Conservation (phyloP, 2,888 invertebrate species). For the Aphelenchoides bicaudatus region DNA sequence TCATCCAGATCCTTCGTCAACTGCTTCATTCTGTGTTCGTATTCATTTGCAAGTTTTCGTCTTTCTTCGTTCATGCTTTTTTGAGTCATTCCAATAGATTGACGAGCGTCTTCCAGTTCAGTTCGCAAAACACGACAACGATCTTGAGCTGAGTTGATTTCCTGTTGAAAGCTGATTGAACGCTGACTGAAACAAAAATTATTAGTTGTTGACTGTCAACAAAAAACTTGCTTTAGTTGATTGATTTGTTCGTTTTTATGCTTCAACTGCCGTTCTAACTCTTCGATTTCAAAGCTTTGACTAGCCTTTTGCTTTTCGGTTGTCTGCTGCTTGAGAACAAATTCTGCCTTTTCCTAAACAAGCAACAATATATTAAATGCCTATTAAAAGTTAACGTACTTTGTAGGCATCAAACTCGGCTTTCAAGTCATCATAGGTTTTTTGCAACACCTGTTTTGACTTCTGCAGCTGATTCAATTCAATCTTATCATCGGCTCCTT, state of each 20-base stretch:
- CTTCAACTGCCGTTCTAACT: constrained; percentile 24
- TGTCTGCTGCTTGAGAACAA: not conserved
- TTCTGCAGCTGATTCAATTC: constrained; percentile 29
- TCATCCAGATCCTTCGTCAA: constrained; percentile 17
- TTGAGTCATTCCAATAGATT: constrained; percentile 22
- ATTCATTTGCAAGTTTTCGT: constrained; percentile 15
- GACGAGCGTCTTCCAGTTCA: constrained; percentile 28
- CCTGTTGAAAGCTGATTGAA: constrained; percentile 25
- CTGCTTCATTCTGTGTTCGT: constrained; percentile 18
- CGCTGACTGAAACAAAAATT: constrained; percentile 20
- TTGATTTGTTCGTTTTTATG: constrained; percentile 28
- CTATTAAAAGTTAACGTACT: constrained; percentile 15
- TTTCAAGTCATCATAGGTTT: constrained; percentile 30
- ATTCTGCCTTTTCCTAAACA: constrained; percentile 11
- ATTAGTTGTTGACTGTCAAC: not conserved
- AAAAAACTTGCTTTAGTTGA: constrained; percentile 28
- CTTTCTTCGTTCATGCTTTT: constrained; percentile 21
- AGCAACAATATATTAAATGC: not conserved
- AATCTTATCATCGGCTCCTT: constrained; percentile 18
- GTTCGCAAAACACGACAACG: constrained; percentile 8
- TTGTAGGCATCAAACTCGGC: constrained; percentile 38
- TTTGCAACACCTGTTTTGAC: constrained; percentile 27
- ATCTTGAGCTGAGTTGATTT: constrained; percentile 34
- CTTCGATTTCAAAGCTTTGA: constrained; percentile 17
- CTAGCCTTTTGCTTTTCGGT: constrained; percentile 5